A percentile compares a stretch with the other conserved stretches of the same genome.
Conservation (phyloP, 1,140 invertebrate genomes). For the Drosophila littoralis region DNA sequence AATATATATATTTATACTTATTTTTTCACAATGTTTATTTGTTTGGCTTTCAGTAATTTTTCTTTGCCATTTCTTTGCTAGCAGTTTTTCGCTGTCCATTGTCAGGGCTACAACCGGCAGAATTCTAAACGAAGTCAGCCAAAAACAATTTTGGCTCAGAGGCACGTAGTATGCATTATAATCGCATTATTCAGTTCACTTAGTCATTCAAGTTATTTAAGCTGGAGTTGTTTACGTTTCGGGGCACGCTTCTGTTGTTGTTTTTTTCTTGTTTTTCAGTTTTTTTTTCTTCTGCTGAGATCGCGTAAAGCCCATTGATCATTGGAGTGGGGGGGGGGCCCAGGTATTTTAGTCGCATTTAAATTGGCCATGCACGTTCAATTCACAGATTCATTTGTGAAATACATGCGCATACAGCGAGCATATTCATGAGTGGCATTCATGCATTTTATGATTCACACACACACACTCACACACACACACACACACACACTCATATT, state of each 20-base stretch:
- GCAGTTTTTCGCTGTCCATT: not conserved
- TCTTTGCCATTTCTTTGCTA: not conserved
- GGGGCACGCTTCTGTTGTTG: conserved; percentile 45
- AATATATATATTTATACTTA: too few species aligned
- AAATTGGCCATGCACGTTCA: conserved; percentile 72
- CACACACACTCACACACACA: conserved; percentile 40
- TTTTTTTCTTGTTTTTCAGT: not conserved
- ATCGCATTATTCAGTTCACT: conserved; percentile 21
- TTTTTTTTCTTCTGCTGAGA: not conserved
- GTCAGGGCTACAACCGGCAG: conserved; percentile 13
- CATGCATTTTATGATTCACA: conserved; percentile 50
- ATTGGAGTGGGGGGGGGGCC: conserved; percentile 33
- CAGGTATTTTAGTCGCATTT: conserved; percentile 28
- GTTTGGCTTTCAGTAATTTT: not conserved
- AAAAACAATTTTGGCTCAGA: conserved; percentile 1
- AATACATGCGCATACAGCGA: conserved; percentile 32
- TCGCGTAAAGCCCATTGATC: conserved; percentile 29
- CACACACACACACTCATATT: not conserved
- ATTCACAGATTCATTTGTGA: conserved; percentile 48
- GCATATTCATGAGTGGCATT: conserved; percentile 36
- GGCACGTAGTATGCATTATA: conserved; percentile 38
- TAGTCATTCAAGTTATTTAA: conserved; percentile 31
- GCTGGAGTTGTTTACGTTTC: conserved; percentile 22
- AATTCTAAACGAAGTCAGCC: conserved; percentile 1
- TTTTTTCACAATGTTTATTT: not conserved